Evolutionary conservation across 2,888 invertebrate species (phyloP).

Genomic region (Melipona beecheii): DNA sequence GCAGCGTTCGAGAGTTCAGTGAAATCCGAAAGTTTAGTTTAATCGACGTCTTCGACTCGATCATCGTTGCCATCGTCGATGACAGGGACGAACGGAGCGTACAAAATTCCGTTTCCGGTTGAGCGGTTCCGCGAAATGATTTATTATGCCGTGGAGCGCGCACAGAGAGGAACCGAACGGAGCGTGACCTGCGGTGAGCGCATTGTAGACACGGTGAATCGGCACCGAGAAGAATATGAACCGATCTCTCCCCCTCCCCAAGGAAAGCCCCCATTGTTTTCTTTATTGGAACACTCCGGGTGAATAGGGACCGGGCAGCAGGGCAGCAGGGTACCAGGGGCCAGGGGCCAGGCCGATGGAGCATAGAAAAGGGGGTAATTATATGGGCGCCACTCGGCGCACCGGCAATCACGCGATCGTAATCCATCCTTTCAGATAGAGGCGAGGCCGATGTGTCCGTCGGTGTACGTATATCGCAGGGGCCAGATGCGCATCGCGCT

Average conservation of each 20-base stretch:
- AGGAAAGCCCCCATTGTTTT: conserved; percentile 76
- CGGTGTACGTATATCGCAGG: conserved; percentile 20
- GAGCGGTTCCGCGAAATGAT: conserved; percentile 82
- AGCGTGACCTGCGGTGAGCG: conserved; percentile 77
- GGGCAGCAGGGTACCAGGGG: conserved; percentile 3
- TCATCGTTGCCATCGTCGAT: conserved; percentile 47
- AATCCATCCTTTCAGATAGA: conserved; percentile 64
- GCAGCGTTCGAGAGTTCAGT: too few relatives aligned
- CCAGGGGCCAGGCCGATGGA: conserved; percentile 72
- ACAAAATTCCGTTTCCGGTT: conserved; percentile 82
- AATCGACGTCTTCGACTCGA: conserved; percentile 30
- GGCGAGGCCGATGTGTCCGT: conserved; percentile 42
- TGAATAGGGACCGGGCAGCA: conserved; percentile 35
- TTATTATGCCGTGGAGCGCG: conserved; percentile 80
- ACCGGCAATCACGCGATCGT: conserved; percentile 69
- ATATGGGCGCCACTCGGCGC: conserved; percentile 74
- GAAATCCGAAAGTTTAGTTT: conserved; percentile 25
- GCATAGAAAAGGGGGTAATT: conserved; percentile 80
- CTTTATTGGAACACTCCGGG: conserved; percentile 68
- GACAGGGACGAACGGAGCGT: conserved; percentile 66
- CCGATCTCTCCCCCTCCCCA: conserved; percentile 57
- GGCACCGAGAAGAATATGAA: conserved; percentile 74
- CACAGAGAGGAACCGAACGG: conserved; percentile 62
- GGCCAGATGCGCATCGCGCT: conserved; percentile 57
- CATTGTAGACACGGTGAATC: conserved; percentile 77